phyloP scores from a whole-genome alignment of 2,888 invertebrate species.

The Bembecia ichneumoniformis region DNA sequence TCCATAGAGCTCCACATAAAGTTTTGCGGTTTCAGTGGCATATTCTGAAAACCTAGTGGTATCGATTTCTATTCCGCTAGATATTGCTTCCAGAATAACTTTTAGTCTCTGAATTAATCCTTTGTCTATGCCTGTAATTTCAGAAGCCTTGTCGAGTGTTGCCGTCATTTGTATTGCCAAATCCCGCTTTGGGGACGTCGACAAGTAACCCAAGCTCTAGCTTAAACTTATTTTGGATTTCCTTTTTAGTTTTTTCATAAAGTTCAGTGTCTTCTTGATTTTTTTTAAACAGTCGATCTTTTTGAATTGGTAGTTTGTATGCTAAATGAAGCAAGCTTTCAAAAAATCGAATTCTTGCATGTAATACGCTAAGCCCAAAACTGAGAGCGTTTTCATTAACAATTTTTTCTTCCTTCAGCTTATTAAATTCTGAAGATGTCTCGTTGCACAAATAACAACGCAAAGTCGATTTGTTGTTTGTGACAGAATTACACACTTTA shows the following conservation, averaged over 20 bases:
- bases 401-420: slow-evolving; percentile 5
- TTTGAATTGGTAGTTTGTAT: slow-evolving; percentile 23
- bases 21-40: slow-evolving; percentile 13
- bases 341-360: slow-evolving; percentile 14
- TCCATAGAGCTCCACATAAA: slow-evolving; percentile 22
- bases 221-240: slow-evolving; percentile 12
- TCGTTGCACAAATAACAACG: slow-evolving; percentile 8
- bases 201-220: slow-evolving; percentile 20
- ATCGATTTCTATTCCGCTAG: slow-evolving; percentile 12
- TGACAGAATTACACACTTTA: slow-evolving; percentile 11
- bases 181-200: slow-evolving; percentile 16
- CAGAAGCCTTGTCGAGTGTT: slow-evolving; percentile 21
- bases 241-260: slow-evolving; percentile 6
- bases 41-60: slow-evolving; percentile 6
- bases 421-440: slow-evolving; percentile 13
- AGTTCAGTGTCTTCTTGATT: slow-evolving; percentile 9
- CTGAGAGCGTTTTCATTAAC: slow-evolving; percentile 1
- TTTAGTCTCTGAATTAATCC: slow-evolving; percentile 15
- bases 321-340: slow-evolving; percentile 21
- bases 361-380: slow-evolving; percentile 13
- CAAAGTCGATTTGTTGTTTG: slow-evolving; percentile 1
- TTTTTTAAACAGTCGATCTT: slow-evolving; percentile 16
- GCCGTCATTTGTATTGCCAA: slow-evolving; percentile 12
- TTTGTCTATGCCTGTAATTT: slow-evolving; percentile 12
- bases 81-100: slow-evolving; percentile 18